These are phyloP conservation scores for Monoplex corrugatus DNA, from an alignment of 2,888 invertebrate genomes.

Conservation along the genomic window DNA sequence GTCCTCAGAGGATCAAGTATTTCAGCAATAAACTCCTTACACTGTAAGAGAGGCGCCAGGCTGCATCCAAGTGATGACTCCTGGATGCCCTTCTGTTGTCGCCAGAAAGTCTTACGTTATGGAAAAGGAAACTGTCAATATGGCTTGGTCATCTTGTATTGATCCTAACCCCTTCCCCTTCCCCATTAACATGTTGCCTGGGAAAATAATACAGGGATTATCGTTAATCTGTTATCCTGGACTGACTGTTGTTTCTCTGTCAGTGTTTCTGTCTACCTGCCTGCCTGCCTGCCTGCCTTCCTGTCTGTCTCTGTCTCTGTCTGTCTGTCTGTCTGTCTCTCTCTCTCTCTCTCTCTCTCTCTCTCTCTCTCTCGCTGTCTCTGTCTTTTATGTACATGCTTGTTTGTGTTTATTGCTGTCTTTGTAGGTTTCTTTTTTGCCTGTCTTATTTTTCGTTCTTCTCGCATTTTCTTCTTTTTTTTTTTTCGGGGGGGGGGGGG, in stretches of 20 bases:
- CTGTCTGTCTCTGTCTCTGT: neutral
- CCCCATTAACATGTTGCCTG: too few relatives aligned
- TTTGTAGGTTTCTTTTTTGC: neutral
- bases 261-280: neutral
- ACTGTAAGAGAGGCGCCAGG: neutral
- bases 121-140: neutral
- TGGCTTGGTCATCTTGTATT: neutral
- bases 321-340: neutral
- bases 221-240: neutral
- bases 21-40: too few relatives aligned
- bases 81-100: too few relatives aligned
- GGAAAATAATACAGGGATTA: too few relatives aligned
- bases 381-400: neutral
- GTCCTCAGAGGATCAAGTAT: too few relatives aligned
- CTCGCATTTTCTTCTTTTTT: neutral
- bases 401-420: neutral
- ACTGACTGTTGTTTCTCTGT: too few relatives aligned
- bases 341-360: neutral
- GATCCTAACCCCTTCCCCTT: neutral
- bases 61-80: too few relatives aligned
- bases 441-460: too few relatives aligned
- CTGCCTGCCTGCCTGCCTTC: neutral
- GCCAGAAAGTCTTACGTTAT: neutral
- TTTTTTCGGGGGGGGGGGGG: neutral
- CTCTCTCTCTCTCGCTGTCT: slow-evolving; percentile 7